phyloP scores from a whole-genome alignment of 2,888 invertebrate genomes.

The Melolontha melolontha region DNA sequence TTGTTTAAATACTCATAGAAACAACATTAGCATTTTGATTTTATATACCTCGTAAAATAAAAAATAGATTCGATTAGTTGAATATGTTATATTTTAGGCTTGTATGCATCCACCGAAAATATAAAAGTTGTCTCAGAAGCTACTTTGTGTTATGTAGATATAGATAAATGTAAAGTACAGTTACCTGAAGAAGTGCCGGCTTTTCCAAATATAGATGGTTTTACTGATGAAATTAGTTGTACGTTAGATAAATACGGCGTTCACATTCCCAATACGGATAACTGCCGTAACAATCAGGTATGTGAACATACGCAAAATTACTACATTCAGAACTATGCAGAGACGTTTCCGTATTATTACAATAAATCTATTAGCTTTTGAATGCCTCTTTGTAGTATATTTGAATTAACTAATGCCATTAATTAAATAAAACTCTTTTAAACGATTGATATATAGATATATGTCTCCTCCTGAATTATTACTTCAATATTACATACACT shows the following conservation, averaged over 20 bases:
- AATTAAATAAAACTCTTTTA: not conserved
- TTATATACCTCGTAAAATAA: too few relatives aligned
- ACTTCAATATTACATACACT: not conserved
- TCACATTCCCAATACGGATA: conserved; percentile 61
- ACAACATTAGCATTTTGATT: too few relatives aligned
- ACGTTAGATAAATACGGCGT: conserved; percentile 77
- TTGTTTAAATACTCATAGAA: too few relatives aligned
- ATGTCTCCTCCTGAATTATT: too few relatives aligned
- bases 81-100: conserved; percentile 63
- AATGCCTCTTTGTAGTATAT: too few relatives aligned
- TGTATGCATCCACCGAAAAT: conserved; percentile 73
- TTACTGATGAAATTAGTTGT: conserved; percentile 86
- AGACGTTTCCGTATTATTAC: too few relatives aligned
- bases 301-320: not conserved
- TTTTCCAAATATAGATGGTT: conserved; percentile 90
- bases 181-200: conserved; percentile 94
- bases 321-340: too few relatives aligned
- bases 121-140: conserved; percentile 83
- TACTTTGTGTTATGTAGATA: conserved; percentile 94
- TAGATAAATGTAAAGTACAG: conserved; percentile 93
- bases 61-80: not conserved
- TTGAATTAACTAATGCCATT: too few relatives aligned
- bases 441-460: not conserved
- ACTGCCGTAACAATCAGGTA: conserved; percentile 53
- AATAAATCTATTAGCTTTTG: too few relatives aligned